Percentiles rank a stretch among this genome's conserved stretches.
Evolutionary conservation across 2,888 invertebrate species (phyloP).

Genomic region (Acrocera orbiculus): DNA sequence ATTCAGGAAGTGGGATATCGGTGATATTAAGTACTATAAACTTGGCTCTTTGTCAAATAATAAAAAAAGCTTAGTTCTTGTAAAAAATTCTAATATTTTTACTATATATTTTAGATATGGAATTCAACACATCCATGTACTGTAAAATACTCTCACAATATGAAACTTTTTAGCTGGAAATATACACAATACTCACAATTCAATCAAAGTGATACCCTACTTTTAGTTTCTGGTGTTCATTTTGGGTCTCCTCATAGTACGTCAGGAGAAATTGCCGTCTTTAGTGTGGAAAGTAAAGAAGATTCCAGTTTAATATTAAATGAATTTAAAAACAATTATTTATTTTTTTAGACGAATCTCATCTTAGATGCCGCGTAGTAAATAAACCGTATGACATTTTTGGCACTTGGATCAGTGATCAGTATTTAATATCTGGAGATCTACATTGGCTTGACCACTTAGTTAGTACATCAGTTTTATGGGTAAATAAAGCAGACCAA

Average conservation of each 20-base stretch:
- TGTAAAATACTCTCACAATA: slow-evolving; percentile 52
- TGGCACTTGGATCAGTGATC: slow-evolving; percentile 76
- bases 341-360: slow-evolving; percentile 48
- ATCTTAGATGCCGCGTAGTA: slow-evolving; percentile 51
- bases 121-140: slow-evolving; percentile 50
- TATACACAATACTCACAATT: slow-evolving; percentile 77
- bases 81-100: slow-evolving; percentile 2
- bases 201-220: slow-evolving; percentile 59
- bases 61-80: too few species aligned
- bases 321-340: too few species aligned
- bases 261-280: slow-evolving; percentile 77
- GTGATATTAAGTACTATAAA: not conserved
- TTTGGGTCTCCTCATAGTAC: slow-evolving; percentile 56
- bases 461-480: slow-evolving; percentile 54
- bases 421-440: slow-evolving; percentile 62
- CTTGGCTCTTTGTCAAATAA: slow-evolving; percentile 1
- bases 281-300: slow-evolving; percentile 52
- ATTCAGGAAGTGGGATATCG: not conserved
- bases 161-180: slow-evolving; percentile 68
- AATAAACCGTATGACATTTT: slow-evolving; percentile 79
- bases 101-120: slow-evolving; percentile 44
- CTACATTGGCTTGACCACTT: slow-evolving; percentile 62
- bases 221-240: slow-evolving; percentile 70
- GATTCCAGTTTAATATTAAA: too few species aligned
- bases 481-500: slow-evolving; percentile 69